Evolutionary conservation across 1,140 invertebrate species (phyloP), one percentile per base, ranked within the genome.

Genomic region (Tetragnatha versicolor): DNA sequence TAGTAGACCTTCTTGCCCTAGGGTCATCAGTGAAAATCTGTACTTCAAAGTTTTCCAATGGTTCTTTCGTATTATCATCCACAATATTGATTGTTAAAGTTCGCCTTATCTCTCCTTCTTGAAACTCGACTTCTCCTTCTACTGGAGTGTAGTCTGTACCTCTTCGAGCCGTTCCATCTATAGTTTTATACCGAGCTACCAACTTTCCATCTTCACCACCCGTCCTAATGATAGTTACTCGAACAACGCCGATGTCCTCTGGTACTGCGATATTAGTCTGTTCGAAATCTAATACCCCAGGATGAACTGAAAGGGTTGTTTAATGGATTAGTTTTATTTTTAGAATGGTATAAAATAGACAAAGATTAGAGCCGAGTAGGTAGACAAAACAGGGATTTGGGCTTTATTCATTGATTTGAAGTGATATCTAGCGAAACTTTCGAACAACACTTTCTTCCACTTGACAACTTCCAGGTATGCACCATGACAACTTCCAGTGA

Each of bases 201-300:
- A 90, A 85, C 35, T 87, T 85, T 1, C 90, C 89, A 83, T 91
- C 90, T n/a, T 89, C 87, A 22, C 90, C 90, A 80, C 88, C 85
- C 51, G 82, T 83, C 47, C 90, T 82, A 17, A 88, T 80, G 1
- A 91, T 86, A 17, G 88, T 86, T 27, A 91, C 83, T 35, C 83
- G 79, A 3, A 88, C 89, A 25, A 83, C 83, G 1, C 89, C 89
- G 66, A 86, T 85, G 80, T 89, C 90, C 82, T 91, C 90, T 82
- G 90, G 90, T 65, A 90, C 89, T 25, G 90, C 79, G 49, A 88
- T 83, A 22, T n/a, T 51, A 7, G n/a, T 22, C 25, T 51, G n/a
- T 7, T 51, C 49, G n/a, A 51, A 20, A 17, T 9, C n/a, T 20
- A 22, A 9, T n/a, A 22, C 12, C 7, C 49, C 49, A 14, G 49